Evolutionary conservation across 2,888 invertebrate species (phyloP), one percentile per base, ranked within the genome.

Genomic region (Philhelius pedissequus): DNA sequence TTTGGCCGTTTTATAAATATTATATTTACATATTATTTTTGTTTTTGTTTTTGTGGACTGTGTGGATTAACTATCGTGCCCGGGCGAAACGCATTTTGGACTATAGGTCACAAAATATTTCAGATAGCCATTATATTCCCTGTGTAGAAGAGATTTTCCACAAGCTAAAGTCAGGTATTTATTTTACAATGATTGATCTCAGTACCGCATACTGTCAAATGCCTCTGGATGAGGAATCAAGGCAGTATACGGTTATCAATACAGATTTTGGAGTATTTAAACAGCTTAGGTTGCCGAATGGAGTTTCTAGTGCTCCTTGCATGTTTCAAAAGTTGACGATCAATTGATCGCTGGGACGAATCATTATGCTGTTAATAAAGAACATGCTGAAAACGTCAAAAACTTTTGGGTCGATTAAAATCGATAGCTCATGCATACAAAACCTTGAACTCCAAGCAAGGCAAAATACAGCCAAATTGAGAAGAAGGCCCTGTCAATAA

Each of bases 301-400:
- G 76, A 18, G 15, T 80, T 13, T 70, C 73, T 2, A 83, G 78
- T 52, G 82, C 78, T 38, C 70, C 76, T 6, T 69, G 60, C 25
- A 66, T 80, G 18, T 83, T 86, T 35, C 83, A 83, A 58, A 78
- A 54, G 45, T 30, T 52, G 7, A 52, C 81, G 66, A 71, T 81
- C 0, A 81, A 83, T 9, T 70, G 27, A 52, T 73, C 66, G 5
- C 73, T 84, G 71, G 64, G 4, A 48, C 50, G 32, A 22, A 52
- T 13, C 68, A 68, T 52, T 68, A 40, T 38, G 52, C 68, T n/a
- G 82, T 81, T 54, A 45, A 82, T 27, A 68, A 81, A 30, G 76
- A 75, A 30, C 84, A 84, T 50, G 32, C 56, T 3, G 40, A 52
- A 35, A 84, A 77, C 56, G 64, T 79, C 40, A 30, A 18, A 48